These are phyloP conservation scores for Ophion ventricosus DNA, from an alignment of 2,888 invertebrate genomes.

Conservation along the genomic window DNA sequence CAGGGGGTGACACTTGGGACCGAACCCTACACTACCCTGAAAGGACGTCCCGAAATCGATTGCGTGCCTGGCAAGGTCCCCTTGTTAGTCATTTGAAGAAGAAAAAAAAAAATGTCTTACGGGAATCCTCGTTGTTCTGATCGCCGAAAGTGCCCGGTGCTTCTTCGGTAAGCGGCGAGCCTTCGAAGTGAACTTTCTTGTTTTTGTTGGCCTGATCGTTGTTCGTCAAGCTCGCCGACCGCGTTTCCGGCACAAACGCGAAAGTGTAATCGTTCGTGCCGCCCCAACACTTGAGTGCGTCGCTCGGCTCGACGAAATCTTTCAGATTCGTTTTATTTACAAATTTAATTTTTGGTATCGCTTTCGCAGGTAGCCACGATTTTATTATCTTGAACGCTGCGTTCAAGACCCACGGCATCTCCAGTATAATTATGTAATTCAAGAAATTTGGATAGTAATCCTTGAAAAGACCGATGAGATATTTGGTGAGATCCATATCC, in stretches of 20 bases:
- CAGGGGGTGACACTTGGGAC: too few relatives aligned
- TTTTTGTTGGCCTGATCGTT: conserved; percentile 82
- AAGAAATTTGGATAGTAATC: conserved; percentile 94
- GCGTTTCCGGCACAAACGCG: conserved; percentile 88
- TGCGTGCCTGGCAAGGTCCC: too few relatives aligned
- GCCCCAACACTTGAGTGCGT: conserved; percentile 92
- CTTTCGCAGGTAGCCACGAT: conserved; percentile 93
- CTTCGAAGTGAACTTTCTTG: conserved; percentile 88
- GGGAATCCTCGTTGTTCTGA: conserved; percentile 76
- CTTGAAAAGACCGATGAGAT: conserved; percentile 94
- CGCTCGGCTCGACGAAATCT: conserved; percentile 89
- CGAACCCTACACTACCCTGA: too few relatives aligned
- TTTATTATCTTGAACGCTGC: conserved; percentile 96
- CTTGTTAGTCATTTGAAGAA: too few relatives aligned
- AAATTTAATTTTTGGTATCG: conserved; percentile 94
- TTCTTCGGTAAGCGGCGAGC: conserved; percentile 85
- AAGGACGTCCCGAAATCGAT: too few relatives aligned
- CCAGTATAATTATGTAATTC: conserved; percentile 95
- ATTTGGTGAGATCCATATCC: conserved; percentile 96
- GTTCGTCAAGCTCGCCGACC: conserved; percentile 68
- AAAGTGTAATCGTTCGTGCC: conserved; percentile 90
- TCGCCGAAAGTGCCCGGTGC: conserved; percentile 75
- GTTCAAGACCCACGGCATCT: conserved; percentile 97
- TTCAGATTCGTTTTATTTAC: conserved; percentile 90
- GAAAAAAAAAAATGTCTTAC: conserved; percentile 73